Base-by-base conservation (phyloP, 2,113 vertebrate species). In the Hydrochoerus hydrochaeris region DNA sequence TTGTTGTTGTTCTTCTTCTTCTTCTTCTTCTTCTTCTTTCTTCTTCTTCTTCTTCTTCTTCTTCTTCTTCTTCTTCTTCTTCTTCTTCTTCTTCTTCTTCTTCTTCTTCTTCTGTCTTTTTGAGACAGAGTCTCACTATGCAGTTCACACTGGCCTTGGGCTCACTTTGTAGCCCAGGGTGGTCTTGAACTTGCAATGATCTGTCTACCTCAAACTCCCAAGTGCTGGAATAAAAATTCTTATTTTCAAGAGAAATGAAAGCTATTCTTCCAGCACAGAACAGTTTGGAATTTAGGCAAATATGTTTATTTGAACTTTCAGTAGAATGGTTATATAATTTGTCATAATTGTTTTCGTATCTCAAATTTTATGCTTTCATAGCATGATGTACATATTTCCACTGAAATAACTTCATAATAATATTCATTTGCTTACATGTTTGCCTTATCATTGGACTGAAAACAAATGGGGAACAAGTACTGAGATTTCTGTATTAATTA, bases 191-290 rank as follows among this genome's bases (percentile, higher is more conserved):
- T 52, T 52, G 49, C 49, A 52, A 52, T 52, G 49, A 52, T 52
- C 49, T 52, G 10, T 52, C 49, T 52, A 52, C 49, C 9, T 52
- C 49, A 52, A 9, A 5, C 49, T 52, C 49, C 10, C 49, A 6
- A 52, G 49, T 52, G 49, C 49, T 52, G 49, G 49, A 52, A 52
- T 92, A 62, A 85, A 91, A 94, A 81, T 58, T 87, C 44, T 95
- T 81, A 75, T 67, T 94, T 96, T 46, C n/a, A 88, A 41, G 83
- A 81, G 44, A 97, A 91, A 94, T 86, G 10, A 63, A 96, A 78
- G 41, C 81, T 19, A n/a, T 93, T 95, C 95, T 65, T 82, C 35
- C 49, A 91, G 28, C 44, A 86, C 92, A 88, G 32, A 77, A 57
- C 44, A 69, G 75, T 94, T 82, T 77, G 84, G 85, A 96, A 93